phyloP scores from a whole-genome alignment of 2,113 vertebrate genomes.

The Eublepharis macularius region DNA sequence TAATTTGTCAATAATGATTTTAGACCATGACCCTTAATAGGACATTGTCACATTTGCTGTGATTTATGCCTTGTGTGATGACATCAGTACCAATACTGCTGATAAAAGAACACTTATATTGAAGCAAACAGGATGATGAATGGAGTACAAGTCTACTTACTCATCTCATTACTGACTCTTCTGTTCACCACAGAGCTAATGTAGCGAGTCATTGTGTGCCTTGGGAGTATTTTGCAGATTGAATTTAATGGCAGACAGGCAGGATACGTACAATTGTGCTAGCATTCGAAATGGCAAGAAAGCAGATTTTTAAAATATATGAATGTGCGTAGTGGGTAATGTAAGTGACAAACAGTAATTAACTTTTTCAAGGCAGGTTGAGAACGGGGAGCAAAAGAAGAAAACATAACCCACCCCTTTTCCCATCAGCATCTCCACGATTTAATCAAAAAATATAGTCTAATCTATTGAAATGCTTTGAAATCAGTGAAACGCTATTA shows the following conservation, averaged over 20 bases:
- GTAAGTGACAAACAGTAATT: slow-evolving; percentile 38
- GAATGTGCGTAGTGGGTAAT: neutral
- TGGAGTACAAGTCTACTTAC: slow-evolving; percentile 93
- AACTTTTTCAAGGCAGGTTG: slow-evolving; percentile 2
- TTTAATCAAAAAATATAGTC: slow-evolving; percentile 4
- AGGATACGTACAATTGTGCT: slow-evolving; percentile 80
- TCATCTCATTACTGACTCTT: slow-evolving; percentile 94
- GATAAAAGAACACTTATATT: slow-evolving; percentile 98
- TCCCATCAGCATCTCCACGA: slow-evolving; percentile 27
- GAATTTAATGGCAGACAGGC: slow-evolving; percentile 88
- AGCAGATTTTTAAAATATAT: slow-evolving; percentile 37
- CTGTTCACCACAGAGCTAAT: slow-evolving; percentile 92
- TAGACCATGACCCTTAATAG: slow-evolving; percentile 89
- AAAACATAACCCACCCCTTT: neutral
- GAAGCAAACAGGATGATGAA: slow-evolving; percentile 99
- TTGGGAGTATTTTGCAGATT: slow-evolving; percentile 87
- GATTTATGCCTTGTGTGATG: slow-evolving; percentile 95
- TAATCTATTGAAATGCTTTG: neutral
- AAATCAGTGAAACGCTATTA: neutral
- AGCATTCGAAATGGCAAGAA: slow-evolving; percentile 48
- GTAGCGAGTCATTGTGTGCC: slow-evolving; percentile 90
- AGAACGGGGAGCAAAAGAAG: neutral
- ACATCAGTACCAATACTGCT: slow-evolving; percentile 92
- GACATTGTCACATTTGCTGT: slow-evolving; percentile 92
- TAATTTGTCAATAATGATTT: slow-evolving; percentile 95